phyloP scores from a whole-genome alignment of 2,797 vertebrate genomes.

The Muscicapa striata region DNA sequence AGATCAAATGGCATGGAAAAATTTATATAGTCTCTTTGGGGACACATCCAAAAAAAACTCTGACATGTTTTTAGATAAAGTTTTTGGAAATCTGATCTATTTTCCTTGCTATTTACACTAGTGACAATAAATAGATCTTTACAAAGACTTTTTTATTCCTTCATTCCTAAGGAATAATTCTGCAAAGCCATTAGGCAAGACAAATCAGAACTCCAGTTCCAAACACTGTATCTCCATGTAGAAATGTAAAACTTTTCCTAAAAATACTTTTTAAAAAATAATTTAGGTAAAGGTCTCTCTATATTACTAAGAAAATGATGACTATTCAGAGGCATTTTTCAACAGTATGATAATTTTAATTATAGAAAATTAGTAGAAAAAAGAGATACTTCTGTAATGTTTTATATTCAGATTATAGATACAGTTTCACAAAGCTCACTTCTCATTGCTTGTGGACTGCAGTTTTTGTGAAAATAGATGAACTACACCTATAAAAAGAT shows the following conservation, averaged over 20 bases:
- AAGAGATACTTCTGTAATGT: neutral
- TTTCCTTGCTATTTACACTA: neutral
- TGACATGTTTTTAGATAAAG: neutral
- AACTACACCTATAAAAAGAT: neutral
- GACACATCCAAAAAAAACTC: accelerated
- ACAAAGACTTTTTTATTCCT: neutral
- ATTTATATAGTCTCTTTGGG: neutral
- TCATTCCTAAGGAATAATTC: neutral
- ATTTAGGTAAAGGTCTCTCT: neutral
- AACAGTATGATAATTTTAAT: neutral
- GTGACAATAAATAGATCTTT: neutral
- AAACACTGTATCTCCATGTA: neutral
- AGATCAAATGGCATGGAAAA: neutral
- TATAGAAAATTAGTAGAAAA: neutral
- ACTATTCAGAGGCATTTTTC: neutral
- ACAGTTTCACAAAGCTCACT: neutral
- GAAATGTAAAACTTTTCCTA: neutral
- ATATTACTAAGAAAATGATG: neutral
- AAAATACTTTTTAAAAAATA: neutral
- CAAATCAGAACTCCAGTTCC: neutral
- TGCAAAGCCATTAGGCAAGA: neutral
- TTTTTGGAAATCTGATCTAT: neutral
- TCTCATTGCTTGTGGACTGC: neutral
- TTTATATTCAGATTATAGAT: neutral
- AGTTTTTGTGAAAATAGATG: neutral